Conservation (phyloP, 2,113 vertebrate genomes). For the Dicerorhinus sumatrensis region DNA sequence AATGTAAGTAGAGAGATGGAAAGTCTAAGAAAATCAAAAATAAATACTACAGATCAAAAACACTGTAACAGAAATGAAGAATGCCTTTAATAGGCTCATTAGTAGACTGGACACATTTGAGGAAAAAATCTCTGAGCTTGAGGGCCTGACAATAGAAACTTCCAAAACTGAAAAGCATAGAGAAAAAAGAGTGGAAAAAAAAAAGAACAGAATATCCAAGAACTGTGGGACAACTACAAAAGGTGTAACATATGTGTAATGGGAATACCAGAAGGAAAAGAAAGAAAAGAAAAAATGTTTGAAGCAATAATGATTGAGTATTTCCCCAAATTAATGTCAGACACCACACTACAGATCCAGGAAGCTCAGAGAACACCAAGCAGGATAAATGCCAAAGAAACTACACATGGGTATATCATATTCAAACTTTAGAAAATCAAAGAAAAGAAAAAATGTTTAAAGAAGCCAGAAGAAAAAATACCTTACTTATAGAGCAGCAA, state of each 20-base stretch:
- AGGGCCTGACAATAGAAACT: not conserved
- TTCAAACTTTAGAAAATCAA: not conserved
- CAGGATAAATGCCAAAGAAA: not conserved
- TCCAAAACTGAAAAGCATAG: not conserved
- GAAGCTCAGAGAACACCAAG: not conserved
- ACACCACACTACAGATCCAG: not conserved
- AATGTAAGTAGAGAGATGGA: not conserved
- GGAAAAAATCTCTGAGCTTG: not conserved
- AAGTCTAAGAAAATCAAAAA: slow-evolving; percentile 15
- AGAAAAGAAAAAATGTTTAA: not conserved
- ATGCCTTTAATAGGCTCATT: not conserved
- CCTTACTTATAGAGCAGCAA: not conserved
- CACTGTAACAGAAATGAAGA: not conserved
- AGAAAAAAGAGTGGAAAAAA: not conserved
- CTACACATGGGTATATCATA: not conserved
- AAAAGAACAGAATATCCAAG: not conserved
- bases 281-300: not conserved
- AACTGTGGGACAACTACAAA: not conserved
- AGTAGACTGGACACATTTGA: not conserved
- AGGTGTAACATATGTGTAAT: not conserved
- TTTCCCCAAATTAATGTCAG: not conserved
- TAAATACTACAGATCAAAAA: not conserved
- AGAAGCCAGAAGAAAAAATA: not conserved
- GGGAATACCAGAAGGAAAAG: not conserved
- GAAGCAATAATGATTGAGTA: not conserved